phyloP scores from a whole-genome alignment of 2,888 invertebrate genomes.

The Mythimna vitellina region DNA sequence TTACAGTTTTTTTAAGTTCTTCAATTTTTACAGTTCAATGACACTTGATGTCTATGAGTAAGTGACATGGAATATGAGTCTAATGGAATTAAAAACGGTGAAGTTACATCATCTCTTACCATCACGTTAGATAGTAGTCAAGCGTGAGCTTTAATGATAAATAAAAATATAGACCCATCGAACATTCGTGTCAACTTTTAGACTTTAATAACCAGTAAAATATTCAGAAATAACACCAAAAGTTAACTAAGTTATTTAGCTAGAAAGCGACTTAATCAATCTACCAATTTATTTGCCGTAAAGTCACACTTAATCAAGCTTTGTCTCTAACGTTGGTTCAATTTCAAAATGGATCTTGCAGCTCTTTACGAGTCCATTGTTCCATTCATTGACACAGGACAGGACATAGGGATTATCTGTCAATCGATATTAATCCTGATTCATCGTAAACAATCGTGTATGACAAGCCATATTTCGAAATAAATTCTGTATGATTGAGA shows the following conservation, averaged over 20 bases:
- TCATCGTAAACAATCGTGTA: slow-evolving; percentile 24
- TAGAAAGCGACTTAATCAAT: neutral
- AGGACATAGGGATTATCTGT: slow-evolving; percentile 39
- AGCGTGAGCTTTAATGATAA: too few species aligned
- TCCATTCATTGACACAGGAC: slow-evolving; percentile 40
- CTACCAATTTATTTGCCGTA: neutral
- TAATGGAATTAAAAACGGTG: too few species aligned
- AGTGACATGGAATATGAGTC: too few species aligned
- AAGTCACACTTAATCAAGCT: neutral
- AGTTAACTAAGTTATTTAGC: neutral
- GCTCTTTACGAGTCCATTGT: slow-evolving; percentile 9
- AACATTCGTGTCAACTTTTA: neutral
- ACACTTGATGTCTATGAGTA: too few species aligned
- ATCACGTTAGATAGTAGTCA: too few species aligned
- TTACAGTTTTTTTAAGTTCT: neutral
- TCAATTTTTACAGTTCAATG: too few species aligned
- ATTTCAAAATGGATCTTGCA: slow-evolving; percentile 4
- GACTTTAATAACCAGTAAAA: neutral
- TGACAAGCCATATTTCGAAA: neutral
- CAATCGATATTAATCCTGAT: slow-evolving; percentile 45
- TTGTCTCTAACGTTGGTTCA: neutral
- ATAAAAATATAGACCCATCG: too few species aligned
- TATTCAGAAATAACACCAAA: neutral
- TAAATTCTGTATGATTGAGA: neutral
- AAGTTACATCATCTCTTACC: too few species aligned